Percentiles rank a stretch among this genome's conserved stretches.
Evolutionary conservation across 2,797 vertebrate species (phyloP).

Genomic region (Chromis chromis): DNA sequence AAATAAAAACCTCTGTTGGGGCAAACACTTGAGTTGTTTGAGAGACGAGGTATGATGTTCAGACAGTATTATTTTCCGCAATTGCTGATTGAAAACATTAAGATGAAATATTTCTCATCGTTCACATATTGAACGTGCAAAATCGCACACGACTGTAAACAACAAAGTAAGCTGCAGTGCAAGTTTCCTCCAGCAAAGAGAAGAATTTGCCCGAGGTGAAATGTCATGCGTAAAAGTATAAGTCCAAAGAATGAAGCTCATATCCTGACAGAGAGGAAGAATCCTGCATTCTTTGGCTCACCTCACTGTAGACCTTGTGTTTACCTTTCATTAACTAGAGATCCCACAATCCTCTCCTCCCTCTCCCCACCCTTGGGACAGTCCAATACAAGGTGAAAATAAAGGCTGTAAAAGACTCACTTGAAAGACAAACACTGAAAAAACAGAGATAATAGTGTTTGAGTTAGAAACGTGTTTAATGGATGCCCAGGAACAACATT

Average conservation of each 20-base stretch:
- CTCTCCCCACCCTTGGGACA: conserved; percentile 31
- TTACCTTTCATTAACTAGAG: conserved; percentile 84
- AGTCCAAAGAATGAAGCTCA: conserved; percentile 80
- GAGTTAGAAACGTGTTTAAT: conserved; percentile 15
- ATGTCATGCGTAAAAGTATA: conserved; percentile 58
- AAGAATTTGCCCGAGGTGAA: conserved; percentile 61
- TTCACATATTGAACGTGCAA: background rate
- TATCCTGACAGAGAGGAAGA: conserved; percentile 77
- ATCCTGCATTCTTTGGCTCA: conserved; percentile 72
- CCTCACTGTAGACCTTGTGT: conserved; percentile 71
- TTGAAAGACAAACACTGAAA: conserved; percentile 41
- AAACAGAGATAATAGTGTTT: conserved; percentile 21
- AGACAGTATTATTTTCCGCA: conserved; percentile 1
- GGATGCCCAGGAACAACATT: background rate
- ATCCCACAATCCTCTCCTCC: conserved; percentile 63
- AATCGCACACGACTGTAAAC: conserved; percentile 12
- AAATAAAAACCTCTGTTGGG: conserved; percentile 23
- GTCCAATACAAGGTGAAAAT: conserved; percentile 54
- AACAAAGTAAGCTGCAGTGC: conserved; percentile 5
- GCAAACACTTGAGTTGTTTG: background rate
- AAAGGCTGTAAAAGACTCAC: conserved; percentile 38
- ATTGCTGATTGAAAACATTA: conserved; percentile 21
- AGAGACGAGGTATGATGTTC: conserved; percentile 7
- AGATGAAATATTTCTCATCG: conserved; percentile 13
- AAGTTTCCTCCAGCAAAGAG: conserved; percentile 42